Evolutionary conservation across 2,797 vertebrate species (phyloP), one percentile per base, ranked within the genome.

Genomic region (Lophotriccus pileatus): DNA sequence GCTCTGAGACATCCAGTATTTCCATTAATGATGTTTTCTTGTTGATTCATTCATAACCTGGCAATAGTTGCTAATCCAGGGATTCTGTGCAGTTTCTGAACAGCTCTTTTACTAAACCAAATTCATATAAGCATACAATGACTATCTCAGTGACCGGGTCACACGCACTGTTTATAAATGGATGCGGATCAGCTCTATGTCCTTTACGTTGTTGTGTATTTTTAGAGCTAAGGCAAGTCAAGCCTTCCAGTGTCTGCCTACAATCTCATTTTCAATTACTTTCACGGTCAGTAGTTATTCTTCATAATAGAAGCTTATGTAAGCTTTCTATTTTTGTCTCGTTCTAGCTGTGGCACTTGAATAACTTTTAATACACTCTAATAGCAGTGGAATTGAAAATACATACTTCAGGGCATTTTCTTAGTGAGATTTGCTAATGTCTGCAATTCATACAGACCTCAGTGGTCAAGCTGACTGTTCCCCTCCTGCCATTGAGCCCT

Each of bases 181-280:
- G 50, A 34, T 74, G 44, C 0, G 0, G 13, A 86, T 91, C 60
- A 77, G 23, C 49, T 60, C 4, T 27, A 12, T 49, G 66, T 49
- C 62, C 49, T 67, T 84, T 86, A 60, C 9, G 17, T 89, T 72
- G 62, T 8, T 70, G 34, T 81, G 41, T 74, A 43, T 56, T 67
- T 95, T 68, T 58, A 76, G 60, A 93, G 62, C 23, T 76, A 44
- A 83, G 56, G 22, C 76, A 88, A 78, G 32, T 63, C 17, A 39
- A 56, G 46, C 32, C 59, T 75, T 90, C 37, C 81, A 60, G 34
- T 64, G 66, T 37, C 46, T 88, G 84, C 66, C 53, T 81, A 16
- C 41, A 86, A 32, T 86, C 79, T 90, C 52, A 21, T 86, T 95
- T 92, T 84, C 84, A 86, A 86, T 93, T 92, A 74, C 78, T 95